These are phyloP conservation scores for Hemicrepidius hirtus DNA, from an alignment of 2,888 invertebrate genomes.

Conservation along the genomic window DNA sequence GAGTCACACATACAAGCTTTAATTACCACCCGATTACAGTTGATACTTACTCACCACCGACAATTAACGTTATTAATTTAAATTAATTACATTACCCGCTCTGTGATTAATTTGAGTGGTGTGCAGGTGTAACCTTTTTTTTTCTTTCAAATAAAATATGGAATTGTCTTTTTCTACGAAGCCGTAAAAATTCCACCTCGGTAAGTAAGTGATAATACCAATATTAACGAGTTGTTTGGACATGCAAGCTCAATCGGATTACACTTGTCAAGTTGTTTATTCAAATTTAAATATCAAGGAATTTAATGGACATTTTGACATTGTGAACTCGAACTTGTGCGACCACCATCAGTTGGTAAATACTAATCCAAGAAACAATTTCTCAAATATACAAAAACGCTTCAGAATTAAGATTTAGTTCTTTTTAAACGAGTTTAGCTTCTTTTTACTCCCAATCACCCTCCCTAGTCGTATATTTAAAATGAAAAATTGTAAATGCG, in stretches of 20 bases:
- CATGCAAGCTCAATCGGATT: conserved; percentile 21
- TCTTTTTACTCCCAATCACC: too few relatives aligned
- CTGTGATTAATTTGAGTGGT: not conserved
- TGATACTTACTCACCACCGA: conserved; percentile 16
- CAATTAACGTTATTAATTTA: conserved; percentile 23
- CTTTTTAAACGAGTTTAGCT: too few relatives aligned
- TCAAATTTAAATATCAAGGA: conserved; percentile 36
- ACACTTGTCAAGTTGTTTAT: conserved; percentile 28
- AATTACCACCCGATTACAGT: not conserved
- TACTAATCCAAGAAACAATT: too few relatives aligned
- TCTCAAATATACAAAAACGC: too few relatives aligned
- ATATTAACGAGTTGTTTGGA: conserved; percentile 28
- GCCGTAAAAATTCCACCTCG: not conserved
- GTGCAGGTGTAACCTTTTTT: not conserved
- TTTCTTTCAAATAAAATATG: not conserved
- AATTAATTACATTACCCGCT: not conserved
- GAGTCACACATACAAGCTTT: conserved; percentile 21
- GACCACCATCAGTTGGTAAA: not conserved
- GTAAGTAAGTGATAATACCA: conserved; percentile 13
- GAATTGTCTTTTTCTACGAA: not conserved
- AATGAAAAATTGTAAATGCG: too few relatives aligned
- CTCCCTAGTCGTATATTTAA: too few relatives aligned
- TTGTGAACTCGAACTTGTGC: not conserved
- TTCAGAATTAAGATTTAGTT: too few relatives aligned
- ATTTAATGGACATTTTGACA: conserved; percentile 28